Conservation (phyloP, 2,797 vertebrate genomes). For the Cossypha polioptera region DNA sequence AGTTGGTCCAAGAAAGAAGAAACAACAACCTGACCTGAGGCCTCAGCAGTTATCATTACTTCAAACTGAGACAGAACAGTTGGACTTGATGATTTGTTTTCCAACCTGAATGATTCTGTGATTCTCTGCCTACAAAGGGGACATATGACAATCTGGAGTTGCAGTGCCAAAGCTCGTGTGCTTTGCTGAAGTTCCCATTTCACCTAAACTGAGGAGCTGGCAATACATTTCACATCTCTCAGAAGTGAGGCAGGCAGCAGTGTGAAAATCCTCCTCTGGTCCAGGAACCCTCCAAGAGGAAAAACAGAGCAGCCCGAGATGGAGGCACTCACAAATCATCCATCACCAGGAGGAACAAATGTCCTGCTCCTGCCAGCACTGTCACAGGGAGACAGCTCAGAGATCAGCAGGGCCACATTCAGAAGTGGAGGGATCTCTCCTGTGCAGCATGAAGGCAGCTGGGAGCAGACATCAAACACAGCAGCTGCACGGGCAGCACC, state of each 20-base stretch:
- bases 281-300: background rate
- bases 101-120: background rate
- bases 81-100: background rate
- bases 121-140: background rate
- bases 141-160: background rate
- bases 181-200: background rate
- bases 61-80: background rate
- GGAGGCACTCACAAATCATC: accelerated
- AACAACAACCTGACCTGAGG: background rate
- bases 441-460: background rate
- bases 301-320: background rate
- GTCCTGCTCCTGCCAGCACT: background rate
- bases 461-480: background rate
- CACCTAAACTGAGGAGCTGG: background rate
- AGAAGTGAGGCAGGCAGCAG: background rate
- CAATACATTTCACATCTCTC: background rate
- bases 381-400: background rate
- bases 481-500: background rate
- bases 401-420: background rate
- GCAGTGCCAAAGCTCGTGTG: background rate
- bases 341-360: background rate
- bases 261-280: background rate
- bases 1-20: background rate
- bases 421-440: background rate
- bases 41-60: background rate